Base-by-base conservation (phyloP, 2,113 vertebrate species). In the Tricholaema leucomelas region DNA sequence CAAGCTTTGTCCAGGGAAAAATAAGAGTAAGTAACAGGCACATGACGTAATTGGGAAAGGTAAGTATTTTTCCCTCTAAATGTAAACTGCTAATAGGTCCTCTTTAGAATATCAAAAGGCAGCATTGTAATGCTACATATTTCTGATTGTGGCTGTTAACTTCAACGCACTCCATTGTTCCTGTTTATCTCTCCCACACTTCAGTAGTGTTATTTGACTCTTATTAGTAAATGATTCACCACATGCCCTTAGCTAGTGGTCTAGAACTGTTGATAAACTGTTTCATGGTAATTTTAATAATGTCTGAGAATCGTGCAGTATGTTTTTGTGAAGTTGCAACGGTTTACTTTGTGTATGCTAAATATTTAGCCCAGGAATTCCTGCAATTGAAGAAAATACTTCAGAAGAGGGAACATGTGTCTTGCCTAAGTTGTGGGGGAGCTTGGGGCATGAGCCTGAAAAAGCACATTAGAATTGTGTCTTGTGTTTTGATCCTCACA, bases 1-100 rank as follows among this genome's bases (percentile, higher is more conserved):
- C 99, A 7, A 99, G 99, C 95, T 99, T 99, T 96, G 98, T 99
- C 55, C 99, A 99, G 96, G 99, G 99, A 88, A 99, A 99, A 95
- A 99, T 99, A 81, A 98, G 99, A 95, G 99, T 99, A 98, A 97
- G 98, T 98, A 85, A 44, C 63, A 81, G 58, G 40, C 59, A 79
- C 50, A 7, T 60, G 21, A 12, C 17, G 5, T 64, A 64, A 40
- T 5, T 80, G 27, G 42, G n/a, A 67, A 72, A 48, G 35, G 59
- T n/a, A n/a, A n/a, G 55, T 38, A 17, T 72, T 65, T 65, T 91
- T 66, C 55, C 9, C 17, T 77, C 40, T 73, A 23, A 63, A 70
- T 5, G 1, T 66, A 55, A 27, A 15, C 0, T 1, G 58, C n/a
- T 77, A 71, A 25, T 61, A 40, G 2, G 2, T 42, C 5, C 25